phyloP scores from a whole-genome alignment of 2,113 vertebrate species.

The Poeciliopsis occidentalis region DNA sequence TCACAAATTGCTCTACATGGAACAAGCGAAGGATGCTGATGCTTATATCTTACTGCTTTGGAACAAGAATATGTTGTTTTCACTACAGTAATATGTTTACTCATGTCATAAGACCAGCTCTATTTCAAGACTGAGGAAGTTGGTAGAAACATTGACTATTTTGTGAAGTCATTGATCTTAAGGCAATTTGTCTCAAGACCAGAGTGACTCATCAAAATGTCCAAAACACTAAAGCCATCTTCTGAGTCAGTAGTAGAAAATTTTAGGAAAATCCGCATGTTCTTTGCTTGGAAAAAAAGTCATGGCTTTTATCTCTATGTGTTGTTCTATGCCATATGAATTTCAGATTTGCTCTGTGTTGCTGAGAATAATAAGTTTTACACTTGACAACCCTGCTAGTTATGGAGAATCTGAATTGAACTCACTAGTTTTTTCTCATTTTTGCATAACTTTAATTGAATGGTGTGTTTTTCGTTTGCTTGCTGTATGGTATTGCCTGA shows the following conservation, averaged over 20 bases:
- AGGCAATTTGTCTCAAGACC: background rate
- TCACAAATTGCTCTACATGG: background rate
- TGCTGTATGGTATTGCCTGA: too few species aligned
- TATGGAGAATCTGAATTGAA: background rate
- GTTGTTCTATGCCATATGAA: background rate
- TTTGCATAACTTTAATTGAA: background rate
- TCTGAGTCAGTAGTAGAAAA: background rate
- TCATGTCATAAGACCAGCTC: background rate
- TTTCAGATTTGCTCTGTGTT: background rate
- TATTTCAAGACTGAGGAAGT: constrained; percentile 4
- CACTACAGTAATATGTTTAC: background rate
- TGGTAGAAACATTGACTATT: background rate
- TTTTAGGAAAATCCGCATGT: background rate
- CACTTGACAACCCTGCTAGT: background rate
- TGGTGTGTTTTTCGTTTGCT: background rate
- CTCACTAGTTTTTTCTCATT: background rate
- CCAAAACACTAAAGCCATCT: constrained; percentile 14
- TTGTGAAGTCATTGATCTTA: background rate
- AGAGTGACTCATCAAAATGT: constrained; percentile 13
- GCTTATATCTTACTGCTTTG: background rate
- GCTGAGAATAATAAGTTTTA: background rate
- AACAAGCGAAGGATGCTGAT: background rate
- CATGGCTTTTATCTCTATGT: background rate
- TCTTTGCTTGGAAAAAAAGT: background rate
- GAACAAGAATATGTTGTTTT: background rate